These are phyloP conservation scores for Calyptomena viridis DNA, from an alignment of 2,113 vertebrate genomes.

Conservation along the genomic window DNA sequence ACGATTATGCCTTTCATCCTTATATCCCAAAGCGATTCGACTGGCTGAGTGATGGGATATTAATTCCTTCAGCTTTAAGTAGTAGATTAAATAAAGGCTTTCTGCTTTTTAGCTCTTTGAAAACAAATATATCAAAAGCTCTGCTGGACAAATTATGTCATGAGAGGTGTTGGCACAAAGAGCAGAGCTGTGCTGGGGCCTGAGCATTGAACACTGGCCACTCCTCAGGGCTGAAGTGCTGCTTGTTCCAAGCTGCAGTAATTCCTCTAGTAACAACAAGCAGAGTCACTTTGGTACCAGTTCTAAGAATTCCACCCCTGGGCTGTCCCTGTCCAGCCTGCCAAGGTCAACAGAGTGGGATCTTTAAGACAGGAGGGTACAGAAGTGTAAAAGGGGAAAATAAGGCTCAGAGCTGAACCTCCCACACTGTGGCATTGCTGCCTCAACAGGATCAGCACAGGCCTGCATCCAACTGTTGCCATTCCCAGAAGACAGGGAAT, in stretches of 20 bases:
- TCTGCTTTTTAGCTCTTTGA: too few relatives aligned
- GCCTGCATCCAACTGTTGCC: not conserved
- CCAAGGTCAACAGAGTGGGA: slow-evolving; percentile 32
- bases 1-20: too few relatives aligned
- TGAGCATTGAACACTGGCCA: not conserved
- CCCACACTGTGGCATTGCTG: slow-evolving; percentile 1
- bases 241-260: not conserved
- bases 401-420: not conserved
- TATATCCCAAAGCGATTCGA: too few relatives aligned
- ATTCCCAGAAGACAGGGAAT: not conserved
- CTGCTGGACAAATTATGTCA: not conserved
- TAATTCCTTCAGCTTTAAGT: too few relatives aligned
- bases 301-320: not conserved
- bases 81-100: too few relatives aligned
- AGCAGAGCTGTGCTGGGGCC: not conserved
- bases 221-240: not conserved
- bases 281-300: not conserved
- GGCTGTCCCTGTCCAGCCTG: not conserved
- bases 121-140: not conserved
- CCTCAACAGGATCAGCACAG: not conserved
- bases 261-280: not conserved
- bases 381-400: slow-evolving; percentile 6
- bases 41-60: too few relatives aligned
- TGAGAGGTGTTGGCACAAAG: not conserved
- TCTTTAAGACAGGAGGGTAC: not conserved